These are phyloP conservation scores for Drosophila affinis DNA, from an alignment of 2,888 invertebrate genomes.

Conservation along the genomic window DNA sequence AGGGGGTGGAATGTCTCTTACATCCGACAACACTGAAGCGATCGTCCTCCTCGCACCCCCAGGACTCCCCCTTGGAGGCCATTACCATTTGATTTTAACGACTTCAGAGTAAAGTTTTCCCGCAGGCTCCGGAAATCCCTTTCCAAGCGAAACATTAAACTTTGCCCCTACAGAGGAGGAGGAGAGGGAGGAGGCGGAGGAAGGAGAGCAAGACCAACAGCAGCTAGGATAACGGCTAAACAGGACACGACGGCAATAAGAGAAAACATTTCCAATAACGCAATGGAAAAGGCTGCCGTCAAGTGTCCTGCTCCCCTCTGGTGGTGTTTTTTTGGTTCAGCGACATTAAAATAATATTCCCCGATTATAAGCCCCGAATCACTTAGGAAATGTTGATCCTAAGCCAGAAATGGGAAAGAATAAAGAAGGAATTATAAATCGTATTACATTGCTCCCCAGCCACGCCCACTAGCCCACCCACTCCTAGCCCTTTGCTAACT, in stretches of 20 bases:
- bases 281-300: slow-evolving; percentile 17
- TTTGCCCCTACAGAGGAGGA: slow-evolving; percentile 27
- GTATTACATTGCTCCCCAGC: not conserved
- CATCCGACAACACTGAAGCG: not conserved
- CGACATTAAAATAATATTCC: slow-evolving; percentile 15
- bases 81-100: slow-evolving; percentile 42
- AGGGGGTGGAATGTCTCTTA: not conserved
- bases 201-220: slow-evolving; percentile 20
- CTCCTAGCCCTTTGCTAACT: not conserved
- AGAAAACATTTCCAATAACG: slow-evolving; percentile 41
- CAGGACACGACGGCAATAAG: slow-evolving; percentile 35
- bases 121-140: slow-evolving; percentile 26
- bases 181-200: slow-evolving; percentile 1
- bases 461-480: not conserved
- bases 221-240: slow-evolving; percentile 28
- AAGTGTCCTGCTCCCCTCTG: not conserved
- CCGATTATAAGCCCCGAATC: no score
- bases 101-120: slow-evolving; percentile 36
- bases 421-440: not conserved
- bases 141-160: slow-evolving; percentile 45
- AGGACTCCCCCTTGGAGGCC: slow-evolving; percentile 9
- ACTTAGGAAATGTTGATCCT: not conserved
- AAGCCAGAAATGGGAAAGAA: not conserved
- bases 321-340: not conserved
- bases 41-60: not conserved